Evolutionary conservation across 2,888 invertebrate genomes (phyloP).

Genomic region (Chesias legatella): DNA sequence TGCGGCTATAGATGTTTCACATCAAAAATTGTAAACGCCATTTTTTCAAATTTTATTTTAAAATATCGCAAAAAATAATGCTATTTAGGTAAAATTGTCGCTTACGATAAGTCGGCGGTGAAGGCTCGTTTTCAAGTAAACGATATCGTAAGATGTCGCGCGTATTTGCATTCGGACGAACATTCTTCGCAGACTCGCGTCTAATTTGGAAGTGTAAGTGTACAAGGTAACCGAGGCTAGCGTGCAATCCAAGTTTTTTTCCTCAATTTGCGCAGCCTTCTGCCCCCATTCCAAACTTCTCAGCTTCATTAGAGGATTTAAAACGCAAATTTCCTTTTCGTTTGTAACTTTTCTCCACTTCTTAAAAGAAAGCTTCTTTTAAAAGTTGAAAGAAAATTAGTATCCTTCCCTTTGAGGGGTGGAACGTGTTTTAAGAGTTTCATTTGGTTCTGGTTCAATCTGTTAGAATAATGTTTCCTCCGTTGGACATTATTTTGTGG

Average conservation of each 20-base stretch:
- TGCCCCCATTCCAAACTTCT: constrained; percentile 77
- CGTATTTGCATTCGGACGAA: too few species aligned
- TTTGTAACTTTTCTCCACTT: constrained; percentile 80
- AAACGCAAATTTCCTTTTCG: constrained; percentile 81
- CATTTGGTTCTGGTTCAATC: constrained; percentile 67
- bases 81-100: too few species aligned
- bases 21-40: too few species aligned
- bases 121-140: too few species aligned
- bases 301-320: constrained; percentile 80
- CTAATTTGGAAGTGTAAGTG: too few species aligned
- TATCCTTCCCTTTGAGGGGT: constrained; percentile 74
- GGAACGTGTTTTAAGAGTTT: constrained; percentile 68
- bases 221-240: constrained; percentile 21
- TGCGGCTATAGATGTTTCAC: too few species aligned
- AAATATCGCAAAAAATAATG: too few species aligned
- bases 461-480: constrained; percentile 65
- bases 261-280: constrained; percentile 75
- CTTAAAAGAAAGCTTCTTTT: constrained; percentile 78
- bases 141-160: background rate
- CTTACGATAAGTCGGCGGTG: too few species aligned
- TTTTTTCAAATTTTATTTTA: too few species aligned
- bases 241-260: constrained; percentile 51
- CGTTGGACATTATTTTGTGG: constrained; percentile 30
- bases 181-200: too few species aligned
- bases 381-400: constrained; percentile 76